These are phyloP conservation scores for Dryobota labecula DNA, from an alignment of 2,888 invertebrate species.

Conservation along the genomic window DNA sequence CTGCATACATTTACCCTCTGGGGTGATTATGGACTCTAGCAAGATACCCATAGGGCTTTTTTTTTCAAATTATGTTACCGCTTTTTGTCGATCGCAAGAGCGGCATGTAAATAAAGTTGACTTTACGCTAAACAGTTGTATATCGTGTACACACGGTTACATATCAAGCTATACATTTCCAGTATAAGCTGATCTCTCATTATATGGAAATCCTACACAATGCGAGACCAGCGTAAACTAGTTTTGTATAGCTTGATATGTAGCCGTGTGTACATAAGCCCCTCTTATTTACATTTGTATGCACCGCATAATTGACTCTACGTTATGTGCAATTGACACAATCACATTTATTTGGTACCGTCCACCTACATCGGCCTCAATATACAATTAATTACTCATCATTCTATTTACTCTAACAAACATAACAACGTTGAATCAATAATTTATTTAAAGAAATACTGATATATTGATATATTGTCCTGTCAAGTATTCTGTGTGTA, in stretches of 20 bases:
- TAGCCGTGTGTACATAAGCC: conserved; percentile 6
- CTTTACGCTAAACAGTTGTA: conserved; percentile 12
- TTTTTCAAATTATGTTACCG: background rate
- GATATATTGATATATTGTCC: no score
- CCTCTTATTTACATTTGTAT: conserved; percentile 22
- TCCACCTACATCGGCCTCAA: conserved; percentile 10
- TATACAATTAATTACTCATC: conserved; percentile 3
- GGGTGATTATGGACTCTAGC: background rate
- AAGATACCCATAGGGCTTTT: background rate
- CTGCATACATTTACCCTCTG: background rate
- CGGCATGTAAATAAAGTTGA: conserved; percentile 29
- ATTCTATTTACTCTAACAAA: conserved; percentile 11
- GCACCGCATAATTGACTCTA: conserved; percentile 1
- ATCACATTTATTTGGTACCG: background rate
- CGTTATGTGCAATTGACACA: conserved; percentile 20
- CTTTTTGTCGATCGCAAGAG: background rate
- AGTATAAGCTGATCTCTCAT: no score
- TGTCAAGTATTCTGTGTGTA: no score
- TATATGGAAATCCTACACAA: no score
- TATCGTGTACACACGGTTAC: no score
- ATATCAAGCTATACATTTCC: no score
- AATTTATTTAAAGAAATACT: background rate
- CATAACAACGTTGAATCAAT: background rate
- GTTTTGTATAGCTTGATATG: no score
- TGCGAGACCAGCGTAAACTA: no score